Evolutionary conservation across 2,797 vertebrate genomes (phyloP), one percentile per base, ranked within the genome.

Genomic region (Chrysolophus pictus): DNA sequence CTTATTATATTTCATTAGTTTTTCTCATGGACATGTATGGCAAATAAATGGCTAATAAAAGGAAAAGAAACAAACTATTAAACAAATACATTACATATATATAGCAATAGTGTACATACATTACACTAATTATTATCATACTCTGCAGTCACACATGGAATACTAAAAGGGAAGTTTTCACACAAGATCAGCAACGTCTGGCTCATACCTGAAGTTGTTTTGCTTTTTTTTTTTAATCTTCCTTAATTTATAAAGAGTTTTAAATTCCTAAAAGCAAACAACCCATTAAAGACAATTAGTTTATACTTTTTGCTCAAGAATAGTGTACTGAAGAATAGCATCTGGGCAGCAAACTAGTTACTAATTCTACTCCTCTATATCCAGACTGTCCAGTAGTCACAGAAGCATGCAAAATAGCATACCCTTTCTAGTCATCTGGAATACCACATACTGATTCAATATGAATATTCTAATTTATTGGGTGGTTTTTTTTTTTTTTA

Each of bases 1-100:
- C 22, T 83, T 86, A 83, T 68, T 95, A 87, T 69, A 92, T 92
- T 97, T 91, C 93, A 96, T 93, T 93, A 92, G 63, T 84, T 97
- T 91, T 83, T 85, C 90, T 95, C 95, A 41, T n/a, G 53, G 82
- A 72, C 59, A 19, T 82, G 41, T 31, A 71, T 9, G 6, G 59
- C 64, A 96, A 94, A 93, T 70, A 81, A 53, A 77, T 53, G 59
- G 58, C 82, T 82, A 88, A 94, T 33, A 90, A 46, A 88, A 81
- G 47, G 74, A 92, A 96, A 76, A 2, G 39, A 91, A 87, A 47
- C 10, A 78, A 85, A 93, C 77, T 90, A 84, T 87, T 87, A 91
- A 88, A 58, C 17, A 93, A 79, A 56, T 46, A n/a, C n/a, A 59
- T 82, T 84, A 82, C 56, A 69, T 29, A 80, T 37, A 78, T 35